These are phyloP conservation scores for Trichogramma pretiosum DNA, from an alignment of 1,140 invertebrate species.

Conservation along the genomic window DNA sequence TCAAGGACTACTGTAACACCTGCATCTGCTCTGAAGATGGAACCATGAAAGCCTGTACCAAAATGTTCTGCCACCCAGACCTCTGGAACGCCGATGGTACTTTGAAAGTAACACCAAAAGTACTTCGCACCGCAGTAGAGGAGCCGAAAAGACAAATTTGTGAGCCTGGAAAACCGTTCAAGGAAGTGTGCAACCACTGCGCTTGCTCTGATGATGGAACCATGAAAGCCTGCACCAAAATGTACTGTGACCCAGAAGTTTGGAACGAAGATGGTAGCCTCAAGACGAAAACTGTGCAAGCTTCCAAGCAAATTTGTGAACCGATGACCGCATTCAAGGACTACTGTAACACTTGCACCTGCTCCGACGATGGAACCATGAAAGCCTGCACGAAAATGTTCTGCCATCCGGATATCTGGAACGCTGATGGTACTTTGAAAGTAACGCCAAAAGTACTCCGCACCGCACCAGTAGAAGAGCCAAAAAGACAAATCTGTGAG, in stretches of 20 bases:
- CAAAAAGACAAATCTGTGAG: background rate
- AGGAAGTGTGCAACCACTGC: background rate
- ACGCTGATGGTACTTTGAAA: background rate
- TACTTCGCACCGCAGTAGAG: no score
- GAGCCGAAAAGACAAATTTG: background rate
- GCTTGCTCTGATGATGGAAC: background rate
- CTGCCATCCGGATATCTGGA: background rate
- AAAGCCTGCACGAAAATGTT: background rate
- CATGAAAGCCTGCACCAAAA: background rate
- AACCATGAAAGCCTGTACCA: background rate
- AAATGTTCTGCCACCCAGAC: background rate
- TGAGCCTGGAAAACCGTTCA: background rate
- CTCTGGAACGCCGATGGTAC: background rate
- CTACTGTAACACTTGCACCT: background rate
- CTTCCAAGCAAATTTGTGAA: background rate
- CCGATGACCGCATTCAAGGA: background rate
- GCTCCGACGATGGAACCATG: background rate
- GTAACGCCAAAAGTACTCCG: background rate
- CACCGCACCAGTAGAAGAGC: background rate
- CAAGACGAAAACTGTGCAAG: background rate
- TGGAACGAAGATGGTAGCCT: background rate
- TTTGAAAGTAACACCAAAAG: background rate
- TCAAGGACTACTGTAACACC: slow-evolving; percentile 8
- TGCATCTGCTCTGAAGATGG: slow-evolving; percentile 1
- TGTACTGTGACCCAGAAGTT: background rate